Conservation (phyloP, 1,140 invertebrate species). For the Leptoteleia sp. region DNA sequence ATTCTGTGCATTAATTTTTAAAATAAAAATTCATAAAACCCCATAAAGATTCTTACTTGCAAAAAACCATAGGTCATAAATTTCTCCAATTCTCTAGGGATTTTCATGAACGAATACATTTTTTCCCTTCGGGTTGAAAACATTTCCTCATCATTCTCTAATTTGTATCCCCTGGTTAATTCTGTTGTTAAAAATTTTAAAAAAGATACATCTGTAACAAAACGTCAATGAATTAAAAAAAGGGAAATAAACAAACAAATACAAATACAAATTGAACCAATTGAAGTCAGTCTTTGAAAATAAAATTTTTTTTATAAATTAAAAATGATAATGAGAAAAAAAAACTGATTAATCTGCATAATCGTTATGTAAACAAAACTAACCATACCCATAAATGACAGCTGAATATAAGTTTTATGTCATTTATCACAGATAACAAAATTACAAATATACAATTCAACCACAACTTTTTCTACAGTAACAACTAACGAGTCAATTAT, state of each 20-base stretch:
- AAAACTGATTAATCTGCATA: too few relatives aligned
- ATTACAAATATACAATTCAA: too few relatives aligned
- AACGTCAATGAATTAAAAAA: neutral
- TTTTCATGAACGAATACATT: constrained; percentile 98
- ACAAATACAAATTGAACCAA: too few relatives aligned
- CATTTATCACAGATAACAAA: too few relatives aligned
- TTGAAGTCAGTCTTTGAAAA: constrained; percentile 2
- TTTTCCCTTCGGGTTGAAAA: constrained; percentile 96
- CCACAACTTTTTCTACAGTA: too few relatives aligned
- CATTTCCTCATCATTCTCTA: constrained; percentile 96
- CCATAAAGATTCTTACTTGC: constrained; percentile 80
- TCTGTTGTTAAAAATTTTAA: constrained; percentile 91
- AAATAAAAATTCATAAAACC: neutral
- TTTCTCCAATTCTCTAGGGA: constrained; percentile 94
- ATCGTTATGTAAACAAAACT: too few relatives aligned
- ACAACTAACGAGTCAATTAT: too few relatives aligned
- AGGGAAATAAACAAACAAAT: constrained; percentile 9
- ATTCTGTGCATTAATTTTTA: constrained; percentile 5
- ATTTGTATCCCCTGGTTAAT: constrained; percentile 93
- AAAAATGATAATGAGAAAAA: too few relatives aligned
- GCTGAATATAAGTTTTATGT: too few relatives aligned
- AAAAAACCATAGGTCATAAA: constrained; percentile 98
- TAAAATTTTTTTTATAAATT: neutral
- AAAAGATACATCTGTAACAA: constrained; percentile 80
- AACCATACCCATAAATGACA: too few relatives aligned